These are phyloP conservation scores for Gila robusta DNA, from an alignment of 2,797 vertebrate genomes.

Conservation along the genomic window DNA sequence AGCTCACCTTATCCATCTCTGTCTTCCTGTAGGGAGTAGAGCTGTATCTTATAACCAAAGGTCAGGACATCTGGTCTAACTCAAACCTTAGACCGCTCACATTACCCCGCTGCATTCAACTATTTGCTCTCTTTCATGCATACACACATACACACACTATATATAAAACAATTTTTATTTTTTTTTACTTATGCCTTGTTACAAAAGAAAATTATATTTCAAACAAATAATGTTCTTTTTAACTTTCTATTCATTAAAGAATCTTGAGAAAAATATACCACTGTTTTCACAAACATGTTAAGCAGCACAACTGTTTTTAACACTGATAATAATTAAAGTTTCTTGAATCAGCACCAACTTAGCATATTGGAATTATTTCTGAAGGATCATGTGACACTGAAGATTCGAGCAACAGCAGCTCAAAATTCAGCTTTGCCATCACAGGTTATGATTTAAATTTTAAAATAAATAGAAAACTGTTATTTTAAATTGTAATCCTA, in stretches of 20 bases:
- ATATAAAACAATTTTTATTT: too few species aligned
- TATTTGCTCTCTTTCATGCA: constrained; percentile 30
- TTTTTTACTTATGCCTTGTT: neutral
- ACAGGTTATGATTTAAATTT: neutral
- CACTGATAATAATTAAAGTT: neutral
- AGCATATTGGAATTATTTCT: neutral
- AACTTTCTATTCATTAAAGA: neutral
- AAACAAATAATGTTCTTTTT: neutral
- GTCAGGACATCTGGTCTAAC: constrained; percentile 70
- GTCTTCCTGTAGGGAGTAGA: constrained; percentile 55
- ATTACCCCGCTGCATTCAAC: constrained; percentile 52
- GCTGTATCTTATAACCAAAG: constrained; percentile 71
- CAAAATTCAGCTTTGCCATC: neutral
- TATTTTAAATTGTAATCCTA: neutral
- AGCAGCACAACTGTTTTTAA: neutral
- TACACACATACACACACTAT: constrained; percentile 18
- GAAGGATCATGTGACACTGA: neutral
- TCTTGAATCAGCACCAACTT: neutral
- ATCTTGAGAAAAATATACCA: neutral
- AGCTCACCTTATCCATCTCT: constrained; percentile 60
- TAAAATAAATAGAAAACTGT: neutral
- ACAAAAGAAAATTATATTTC: neutral
- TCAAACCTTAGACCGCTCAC: constrained; percentile 68
- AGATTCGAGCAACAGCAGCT: neutral
- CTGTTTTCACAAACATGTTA: neutral